Base-by-base conservation (phyloP, 53 echinoderm and acorn worm species). In the Stichopus horrens region DNA sequence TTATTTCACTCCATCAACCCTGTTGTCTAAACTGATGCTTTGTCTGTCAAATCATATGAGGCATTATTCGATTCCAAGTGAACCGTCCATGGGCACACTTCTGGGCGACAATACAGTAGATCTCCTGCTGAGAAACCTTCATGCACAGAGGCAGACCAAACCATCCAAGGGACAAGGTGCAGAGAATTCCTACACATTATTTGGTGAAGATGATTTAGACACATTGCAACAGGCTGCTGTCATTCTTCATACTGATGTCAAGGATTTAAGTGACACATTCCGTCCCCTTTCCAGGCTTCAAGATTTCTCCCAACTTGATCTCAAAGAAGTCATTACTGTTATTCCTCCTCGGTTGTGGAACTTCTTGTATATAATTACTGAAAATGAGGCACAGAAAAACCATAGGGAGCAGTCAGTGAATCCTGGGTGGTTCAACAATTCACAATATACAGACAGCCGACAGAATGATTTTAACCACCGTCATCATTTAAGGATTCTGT, bases 31-130 rank as follows among this genome's bases (percentile, higher is more conserved):
- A 7, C 53, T 77, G 53, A 77, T 77, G 77, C 23, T 23, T 52
- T 21, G 77, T 77, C 77, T 77, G 14, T 23, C 37, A 5, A 52
- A 13, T 52, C 53, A 77, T 13, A 7, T 77, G 21, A 77, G 77
- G 53, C 53, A 23, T 21, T 76, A 14, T 37, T 37, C 77, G 51
- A 77, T 52, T 4, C 77, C 37, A 77, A 23, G 9, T 23, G 77
- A 77, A 77, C 53, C 53, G 51, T 77, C 77, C 19, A 37, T 77
- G 23, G 77, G 77, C 13, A 77, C 77, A 13, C 23, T 77, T 23
- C 77, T 77, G 14, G 77, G 37, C 13, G 77, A 77, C 21, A 77
- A 77, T 23, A 52, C 77, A 77, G 77, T 77, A 5, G 77, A 77
- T 37, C 37, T 77, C 77, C 53, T 77, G 53, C 53, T 77, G 53